These are phyloP conservation scores for Hyles lineata DNA, from an alignment of 2,888 invertebrate genomes.

Conservation along the genomic window DNA sequence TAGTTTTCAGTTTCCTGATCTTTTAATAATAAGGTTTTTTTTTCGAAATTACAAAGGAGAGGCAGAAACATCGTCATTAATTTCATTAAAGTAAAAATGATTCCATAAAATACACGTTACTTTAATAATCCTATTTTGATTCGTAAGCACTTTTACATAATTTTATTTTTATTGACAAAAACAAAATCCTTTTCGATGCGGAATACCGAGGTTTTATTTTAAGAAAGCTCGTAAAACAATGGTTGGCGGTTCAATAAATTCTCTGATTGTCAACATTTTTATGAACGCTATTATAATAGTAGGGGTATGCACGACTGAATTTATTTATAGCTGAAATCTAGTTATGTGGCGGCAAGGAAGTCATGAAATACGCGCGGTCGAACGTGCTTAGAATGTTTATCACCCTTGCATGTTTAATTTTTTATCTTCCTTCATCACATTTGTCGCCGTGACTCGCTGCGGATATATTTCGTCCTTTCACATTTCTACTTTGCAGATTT, in stretches of 20 bases:
- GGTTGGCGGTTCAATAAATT: constrained; percentile 5
- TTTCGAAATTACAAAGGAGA: no score
- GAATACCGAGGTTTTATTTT: neutral
- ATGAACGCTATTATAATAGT: constrained; percentile 35
- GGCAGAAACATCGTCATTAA: no score
- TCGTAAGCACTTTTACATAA: neutral
- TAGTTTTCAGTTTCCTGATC: no score
- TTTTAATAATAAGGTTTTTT: no score
- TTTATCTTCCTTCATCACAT: constrained; percentile 49
- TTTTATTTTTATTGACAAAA: neutral
- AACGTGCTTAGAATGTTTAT: constrained; percentile 51
- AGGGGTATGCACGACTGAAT: constrained; percentile 36
- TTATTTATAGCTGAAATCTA: constrained; percentile 47
- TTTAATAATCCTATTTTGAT: neutral
- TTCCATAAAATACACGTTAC: neutral
- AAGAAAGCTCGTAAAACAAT: constrained; percentile 18
- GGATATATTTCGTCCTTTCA: neutral
- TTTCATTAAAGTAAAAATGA: neutral
- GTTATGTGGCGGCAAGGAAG: constrained; percentile 40
- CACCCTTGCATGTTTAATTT: constrained; percentile 53
- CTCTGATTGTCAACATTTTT: constrained; percentile 25
- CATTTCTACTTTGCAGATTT: neutral
- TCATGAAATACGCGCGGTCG: constrained; percentile 51
- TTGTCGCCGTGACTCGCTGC: constrained; percentile 8
- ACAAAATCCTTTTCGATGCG: neutral